Conservation (phyloP, 92 coral and sea anemone genomes). For the Zoanthus solanderi region DNA sequence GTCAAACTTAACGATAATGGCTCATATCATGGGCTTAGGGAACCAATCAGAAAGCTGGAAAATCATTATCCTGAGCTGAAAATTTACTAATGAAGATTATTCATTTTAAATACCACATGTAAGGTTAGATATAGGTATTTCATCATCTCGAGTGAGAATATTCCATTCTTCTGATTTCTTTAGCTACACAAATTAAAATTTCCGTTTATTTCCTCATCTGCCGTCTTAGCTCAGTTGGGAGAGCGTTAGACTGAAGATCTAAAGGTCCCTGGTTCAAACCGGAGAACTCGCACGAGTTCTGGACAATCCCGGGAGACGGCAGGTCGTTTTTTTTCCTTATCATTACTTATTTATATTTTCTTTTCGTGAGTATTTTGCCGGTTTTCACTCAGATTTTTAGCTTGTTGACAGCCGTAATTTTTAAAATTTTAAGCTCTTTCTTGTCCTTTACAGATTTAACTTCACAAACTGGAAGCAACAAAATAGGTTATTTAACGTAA, state of each 20-base stretch:
- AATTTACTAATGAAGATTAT: too few species aligned
- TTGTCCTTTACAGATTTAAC: neutral
- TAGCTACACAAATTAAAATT: too few species aligned
- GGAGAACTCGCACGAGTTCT: constrained; percentile 42
- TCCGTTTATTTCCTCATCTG: neutral
- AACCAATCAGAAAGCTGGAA: too few species aligned
- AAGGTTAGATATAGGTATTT: too few species aligned
- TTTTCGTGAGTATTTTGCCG: neutral
- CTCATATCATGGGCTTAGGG: too few species aligned
- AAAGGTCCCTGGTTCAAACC: constrained; percentile 74
- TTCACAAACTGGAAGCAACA: neutral
- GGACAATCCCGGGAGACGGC: constrained; percentile 46
- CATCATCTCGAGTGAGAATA: too few species aligned
- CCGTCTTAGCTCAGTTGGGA: constrained; percentile 68
- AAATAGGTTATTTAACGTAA: neutral
- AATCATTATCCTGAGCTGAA: too few species aligned
- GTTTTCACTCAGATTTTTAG: neutral
- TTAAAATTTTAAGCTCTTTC: neutral
- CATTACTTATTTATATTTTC: neutral
- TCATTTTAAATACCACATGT: too few species aligned
- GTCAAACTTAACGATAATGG: too few species aligned
- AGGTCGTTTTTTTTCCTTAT: neutral
- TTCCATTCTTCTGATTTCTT: too few species aligned
- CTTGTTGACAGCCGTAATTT: neutral
- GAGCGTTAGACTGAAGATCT: constrained; percentile 70